Evolutionary conservation across 92 coral and sea anemone species (phyloP).

Genomic region (Epizoanthus ramosus): DNA sequence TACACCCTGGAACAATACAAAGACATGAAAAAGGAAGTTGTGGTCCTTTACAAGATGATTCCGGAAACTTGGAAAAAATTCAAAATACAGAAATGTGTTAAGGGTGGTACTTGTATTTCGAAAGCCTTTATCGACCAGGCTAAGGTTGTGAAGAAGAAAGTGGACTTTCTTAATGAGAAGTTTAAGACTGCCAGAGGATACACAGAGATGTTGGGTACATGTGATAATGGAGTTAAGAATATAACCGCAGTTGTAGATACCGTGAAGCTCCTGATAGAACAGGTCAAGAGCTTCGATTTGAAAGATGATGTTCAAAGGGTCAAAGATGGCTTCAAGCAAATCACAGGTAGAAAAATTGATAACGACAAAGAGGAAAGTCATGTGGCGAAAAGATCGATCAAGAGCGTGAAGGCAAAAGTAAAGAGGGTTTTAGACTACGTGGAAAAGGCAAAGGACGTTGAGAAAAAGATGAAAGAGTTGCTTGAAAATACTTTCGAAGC

Average conservation of each 20-base stretch:
- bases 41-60: constrained; percentile 75
- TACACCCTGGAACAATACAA: constrained; percentile 80
- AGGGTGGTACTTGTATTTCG: constrained; percentile 89
- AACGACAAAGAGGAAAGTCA: constrained; percentile 33
- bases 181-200: constrained; percentile 80
- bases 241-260: constrained; percentile 84
- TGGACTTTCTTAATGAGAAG: constrained; percentile 62
- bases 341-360: constrained; percentile 78
- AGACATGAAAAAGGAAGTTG: constrained; percentile 84
- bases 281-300: constrained; percentile 76
- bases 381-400: constrained; percentile 50
- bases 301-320: constrained; percentile 86
- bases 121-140: constrained; percentile 89
- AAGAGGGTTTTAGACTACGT: constrained; percentile 77
- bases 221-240: constrained; percentile 80
- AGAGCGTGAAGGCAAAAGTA: constrained; percentile 55
- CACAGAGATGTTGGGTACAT: constrained; percentile 84
- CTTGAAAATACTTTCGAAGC: constrained; percentile 78
- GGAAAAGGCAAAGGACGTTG: constrained; percentile 66
- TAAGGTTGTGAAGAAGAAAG: constrained; percentile 74
- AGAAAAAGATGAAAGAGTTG: constrained; percentile 67
- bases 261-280: constrained; percentile 70
- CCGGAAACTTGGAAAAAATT: constrained; percentile 93
- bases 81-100: constrained; percentile 79
- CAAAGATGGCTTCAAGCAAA: constrained; percentile 71